phyloP scores from a whole-genome alignment of 2,113 vertebrate genomes.

The Dipodomys spectabilis region DNA sequence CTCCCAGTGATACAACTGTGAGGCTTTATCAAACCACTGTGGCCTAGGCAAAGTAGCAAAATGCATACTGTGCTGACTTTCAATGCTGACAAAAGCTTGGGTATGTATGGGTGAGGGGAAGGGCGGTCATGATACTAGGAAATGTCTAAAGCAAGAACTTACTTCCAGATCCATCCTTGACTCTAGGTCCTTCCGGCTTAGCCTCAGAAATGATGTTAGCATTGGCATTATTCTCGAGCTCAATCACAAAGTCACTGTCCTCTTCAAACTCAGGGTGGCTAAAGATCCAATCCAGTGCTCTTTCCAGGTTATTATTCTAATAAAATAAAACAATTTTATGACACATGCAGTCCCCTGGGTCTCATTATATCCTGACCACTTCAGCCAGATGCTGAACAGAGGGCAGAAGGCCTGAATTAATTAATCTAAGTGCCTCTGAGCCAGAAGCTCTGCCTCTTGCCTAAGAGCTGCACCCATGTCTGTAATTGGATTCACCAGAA shows the following conservation, averaged over 20 bases:
- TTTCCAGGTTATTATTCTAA: slow-evolving; percentile 97
- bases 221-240: slow-evolving; percentile 92
- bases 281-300: slow-evolving; percentile 98
- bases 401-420: background rate
- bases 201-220: slow-evolving; percentile 91
- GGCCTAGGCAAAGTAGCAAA: background rate
- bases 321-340: slow-evolving; percentile 67
- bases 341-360: background rate
- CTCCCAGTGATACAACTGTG: background rate
- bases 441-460: background rate
- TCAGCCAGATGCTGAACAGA: background rate
- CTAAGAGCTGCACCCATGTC: background rate
- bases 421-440: slow-evolving; percentile 25
- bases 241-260: slow-evolving; percentile 88
- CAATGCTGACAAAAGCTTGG: background rate
- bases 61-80: background rate
- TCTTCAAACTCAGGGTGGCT: slow-evolving; percentile 93
- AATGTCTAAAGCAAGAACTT: slow-evolving; percentile 83
- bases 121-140: background rate
- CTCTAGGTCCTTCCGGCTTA: slow-evolving; percentile 90
- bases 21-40: background rate
- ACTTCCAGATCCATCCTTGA: slow-evolving; percentile 98
- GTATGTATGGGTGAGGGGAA: background rate
- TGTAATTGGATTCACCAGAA: background rate
- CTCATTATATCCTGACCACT: background rate